Evolutionary conservation across 2,888 invertebrate genomes (phyloP).

Genomic region (Crioceris asparagi): DNA sequence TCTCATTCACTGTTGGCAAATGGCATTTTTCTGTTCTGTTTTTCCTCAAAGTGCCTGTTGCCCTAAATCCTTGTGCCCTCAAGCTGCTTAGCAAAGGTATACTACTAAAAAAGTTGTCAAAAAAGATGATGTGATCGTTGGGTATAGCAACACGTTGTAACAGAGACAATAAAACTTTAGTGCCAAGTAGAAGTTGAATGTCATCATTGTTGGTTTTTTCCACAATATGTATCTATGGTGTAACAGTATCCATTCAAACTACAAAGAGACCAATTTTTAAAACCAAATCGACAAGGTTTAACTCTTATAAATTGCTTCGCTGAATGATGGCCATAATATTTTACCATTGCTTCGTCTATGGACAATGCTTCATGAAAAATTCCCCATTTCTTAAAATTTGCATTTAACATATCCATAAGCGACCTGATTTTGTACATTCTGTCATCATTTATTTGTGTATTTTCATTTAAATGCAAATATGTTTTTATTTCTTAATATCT

Average conservation of each 20-base stretch:
- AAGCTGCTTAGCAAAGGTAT: neutral
- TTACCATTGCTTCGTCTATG: neutral
- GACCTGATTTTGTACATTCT: conserved; percentile 16
- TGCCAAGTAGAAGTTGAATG: neutral
- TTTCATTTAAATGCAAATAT: conserved; percentile 12
- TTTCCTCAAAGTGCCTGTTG: conserved; percentile 2
- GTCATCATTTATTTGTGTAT: conserved; percentile 7
- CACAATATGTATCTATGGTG: conserved; percentile 1
- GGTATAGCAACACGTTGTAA: neutral
- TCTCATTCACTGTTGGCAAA: neutral
- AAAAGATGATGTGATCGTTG: neutral
- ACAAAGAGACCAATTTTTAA: neutral
- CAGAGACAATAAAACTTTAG: neutral
- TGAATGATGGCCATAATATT: neutral
- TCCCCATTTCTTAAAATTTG: conserved; percentile 5
- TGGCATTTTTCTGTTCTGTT: conserved; percentile 2
- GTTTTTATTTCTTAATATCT: conserved; percentile 9
- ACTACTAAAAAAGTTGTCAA: neutral
- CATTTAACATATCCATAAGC: conserved; percentile 12
- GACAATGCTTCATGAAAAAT: neutral
- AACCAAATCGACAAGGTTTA: neutral
- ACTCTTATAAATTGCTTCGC: neutral
- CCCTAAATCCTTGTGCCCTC: conserved; percentile 3
- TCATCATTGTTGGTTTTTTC: neutral
- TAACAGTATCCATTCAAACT: neutral